Evolutionary conservation across 2,888 invertebrate genomes (phyloP).

Genomic region (Colostygia pectinataria): DNA sequence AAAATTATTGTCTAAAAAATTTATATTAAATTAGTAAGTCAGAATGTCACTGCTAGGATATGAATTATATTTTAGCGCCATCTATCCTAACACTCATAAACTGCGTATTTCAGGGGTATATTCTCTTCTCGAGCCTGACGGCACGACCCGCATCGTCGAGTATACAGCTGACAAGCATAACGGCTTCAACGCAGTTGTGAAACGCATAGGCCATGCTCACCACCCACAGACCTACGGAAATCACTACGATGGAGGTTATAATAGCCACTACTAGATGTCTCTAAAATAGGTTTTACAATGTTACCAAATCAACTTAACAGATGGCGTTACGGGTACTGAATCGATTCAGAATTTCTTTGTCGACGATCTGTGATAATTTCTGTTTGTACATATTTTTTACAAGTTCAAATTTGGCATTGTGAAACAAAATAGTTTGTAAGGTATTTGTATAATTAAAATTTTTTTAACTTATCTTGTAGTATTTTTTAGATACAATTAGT

Average conservation of each 20-base stretch:
- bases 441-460: no score
- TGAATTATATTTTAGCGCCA: constrained; percentile 15
- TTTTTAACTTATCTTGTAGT: no score
- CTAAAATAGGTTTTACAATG: constrained; percentile 30
- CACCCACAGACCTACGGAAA: constrained; percentile 71
- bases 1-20: neutral
- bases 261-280: constrained; percentile 72
- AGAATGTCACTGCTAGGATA: no score
- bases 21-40: no score
- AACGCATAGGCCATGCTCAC: constrained; percentile 73
- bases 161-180: constrained; percentile 78
- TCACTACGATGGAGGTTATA: constrained; percentile 54
- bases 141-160: constrained; percentile 77
- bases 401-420: constrained; percentile 30
- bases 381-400: constrained; percentile 16
- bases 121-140: constrained; percentile 76
- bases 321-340: constrained; percentile 44
- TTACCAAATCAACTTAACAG: constrained; percentile 39
- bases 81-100: constrained; percentile 13
- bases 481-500: no score
- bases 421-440: constrained; percentile 41
- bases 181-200: constrained; percentile 79
- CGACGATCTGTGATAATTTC: constrained; percentile 59
- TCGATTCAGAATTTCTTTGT: constrained; percentile 33
- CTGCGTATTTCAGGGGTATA: constrained; percentile 46